Evolutionary conservation across 2,888 invertebrate genomes (phyloP).

Genomic region (Acronicta alni): DNA sequence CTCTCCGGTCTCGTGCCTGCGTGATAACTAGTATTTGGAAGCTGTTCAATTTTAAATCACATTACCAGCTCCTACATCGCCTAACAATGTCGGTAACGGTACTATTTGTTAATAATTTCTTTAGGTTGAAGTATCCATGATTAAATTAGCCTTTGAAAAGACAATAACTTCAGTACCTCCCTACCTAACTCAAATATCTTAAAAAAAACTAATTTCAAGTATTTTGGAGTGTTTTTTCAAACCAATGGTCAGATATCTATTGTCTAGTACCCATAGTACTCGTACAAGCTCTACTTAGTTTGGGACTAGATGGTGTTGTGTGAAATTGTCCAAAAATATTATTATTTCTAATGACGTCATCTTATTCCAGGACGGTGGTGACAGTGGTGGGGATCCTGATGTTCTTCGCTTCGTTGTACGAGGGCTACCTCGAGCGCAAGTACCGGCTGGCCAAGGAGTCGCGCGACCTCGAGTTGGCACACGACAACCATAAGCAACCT

Average conservation of each 20-base stretch:
- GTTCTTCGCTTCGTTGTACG: conserved; percentile 90
- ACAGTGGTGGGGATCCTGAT: conserved; percentile 87
- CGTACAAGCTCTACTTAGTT: no score
- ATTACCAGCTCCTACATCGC: conserved; percentile 4
- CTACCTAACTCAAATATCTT: no score
- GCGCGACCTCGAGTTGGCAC: conserved; percentile 83
- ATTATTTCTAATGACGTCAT: not conserved
- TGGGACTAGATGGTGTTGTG: no score
- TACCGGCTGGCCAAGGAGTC: conserved; percentile 77
- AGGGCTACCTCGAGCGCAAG: conserved; percentile 85
- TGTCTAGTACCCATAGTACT: no score
- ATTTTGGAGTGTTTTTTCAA: no score
- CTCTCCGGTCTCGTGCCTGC: conserved; percentile 15
- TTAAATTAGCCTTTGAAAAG: not conserved
- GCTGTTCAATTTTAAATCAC: conserved; percentile 39
- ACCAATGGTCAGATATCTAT: no score
- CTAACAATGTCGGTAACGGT: no score
- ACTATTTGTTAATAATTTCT: not conserved
- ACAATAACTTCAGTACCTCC: no score
- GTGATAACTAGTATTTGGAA: conserved; percentile 48
- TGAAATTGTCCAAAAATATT: no score
- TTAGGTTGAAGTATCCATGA: not conserved
- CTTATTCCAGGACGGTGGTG: conserved; percentile 83
- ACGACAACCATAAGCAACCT: conserved; percentile 81
- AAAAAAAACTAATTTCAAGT: no score